phyloP scores from a whole-genome alignment of 2,888 invertebrate genomes.

The Resseliella maxima region DNA sequence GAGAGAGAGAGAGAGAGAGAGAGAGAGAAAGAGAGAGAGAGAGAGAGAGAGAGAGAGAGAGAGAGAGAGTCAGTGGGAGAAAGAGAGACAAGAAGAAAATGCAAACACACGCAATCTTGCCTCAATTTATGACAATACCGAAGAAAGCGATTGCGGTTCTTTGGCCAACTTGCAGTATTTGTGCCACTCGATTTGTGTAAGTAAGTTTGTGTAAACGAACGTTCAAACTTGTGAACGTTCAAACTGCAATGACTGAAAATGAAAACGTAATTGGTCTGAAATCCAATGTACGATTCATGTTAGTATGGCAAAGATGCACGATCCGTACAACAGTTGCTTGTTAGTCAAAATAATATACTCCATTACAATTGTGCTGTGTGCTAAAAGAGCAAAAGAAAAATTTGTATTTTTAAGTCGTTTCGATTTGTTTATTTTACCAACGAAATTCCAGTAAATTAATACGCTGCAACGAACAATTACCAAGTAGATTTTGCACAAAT shows the following conservation, averaged over 20 bases:
- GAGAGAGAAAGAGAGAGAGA: background rate
- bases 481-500: background rate
- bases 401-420: constrained; percentile 41
- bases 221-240: too few species aligned
- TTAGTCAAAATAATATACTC: constrained; percentile 49
- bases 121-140: constrained; percentile 37
- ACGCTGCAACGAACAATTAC: constrained; percentile 21
- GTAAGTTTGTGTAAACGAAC: too few species aligned
- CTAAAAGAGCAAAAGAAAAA: background rate
- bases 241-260: constrained; percentile 9
- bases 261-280: constrained; percentile 15
- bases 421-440: constrained; percentile 40
- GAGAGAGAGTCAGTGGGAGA: background rate
- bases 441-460: constrained; percentile 30
- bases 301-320: background rate
- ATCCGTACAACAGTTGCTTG: background rate
- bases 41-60: background rate
- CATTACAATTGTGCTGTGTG: too few species aligned
- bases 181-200: too few species aligned
- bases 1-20: background rate
- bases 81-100: background rate
- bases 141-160: constrained; percentile 39
- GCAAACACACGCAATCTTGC: constrained; percentile 51
- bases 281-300: background rate
- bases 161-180: constrained; percentile 15